Percentiles rank a stretch among this genome's conserved stretches.
phyloP scores from a whole-genome alignment of 2,797 vertebrate species.

The Alectoris magna region DNA sequence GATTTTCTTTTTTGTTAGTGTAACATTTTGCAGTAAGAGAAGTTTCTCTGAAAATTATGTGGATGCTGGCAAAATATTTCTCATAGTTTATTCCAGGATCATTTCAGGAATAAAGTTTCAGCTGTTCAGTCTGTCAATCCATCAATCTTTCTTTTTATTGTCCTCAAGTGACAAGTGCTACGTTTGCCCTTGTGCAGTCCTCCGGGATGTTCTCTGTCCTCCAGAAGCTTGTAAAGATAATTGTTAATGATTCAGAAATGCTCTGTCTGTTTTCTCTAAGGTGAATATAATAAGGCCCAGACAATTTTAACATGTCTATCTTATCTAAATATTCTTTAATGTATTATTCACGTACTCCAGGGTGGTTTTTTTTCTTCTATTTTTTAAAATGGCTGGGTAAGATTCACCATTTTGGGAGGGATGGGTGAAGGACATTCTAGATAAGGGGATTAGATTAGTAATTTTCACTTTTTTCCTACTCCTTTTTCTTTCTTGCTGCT shows the following conservation, averaged over 20 bases:
- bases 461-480: background rate
- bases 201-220: background rate
- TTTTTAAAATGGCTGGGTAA: background rate
- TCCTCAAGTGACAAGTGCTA: background rate
- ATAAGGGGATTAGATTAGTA: background rate
- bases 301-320: background rate
- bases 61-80: background rate
- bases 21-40: background rate
- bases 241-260: background rate
- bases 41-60: background rate
- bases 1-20: background rate
- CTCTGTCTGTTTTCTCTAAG: background rate
- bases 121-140: background rate
- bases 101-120: background rate
- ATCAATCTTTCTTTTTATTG: background rate
- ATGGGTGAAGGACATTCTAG: background rate
- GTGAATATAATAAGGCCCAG: conserved; percentile 9
- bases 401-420: background rate
- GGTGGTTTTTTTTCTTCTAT: background rate
- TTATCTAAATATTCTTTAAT: conserved; percentile 5
- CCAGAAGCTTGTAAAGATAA: conserved; percentile 28
- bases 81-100: background rate
- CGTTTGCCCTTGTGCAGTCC: background rate
- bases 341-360: background rate
- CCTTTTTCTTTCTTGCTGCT: background rate